Evolutionary conservation across 2,797 vertebrate species (phyloP).

Genomic region (Alectoris magna): DNA sequence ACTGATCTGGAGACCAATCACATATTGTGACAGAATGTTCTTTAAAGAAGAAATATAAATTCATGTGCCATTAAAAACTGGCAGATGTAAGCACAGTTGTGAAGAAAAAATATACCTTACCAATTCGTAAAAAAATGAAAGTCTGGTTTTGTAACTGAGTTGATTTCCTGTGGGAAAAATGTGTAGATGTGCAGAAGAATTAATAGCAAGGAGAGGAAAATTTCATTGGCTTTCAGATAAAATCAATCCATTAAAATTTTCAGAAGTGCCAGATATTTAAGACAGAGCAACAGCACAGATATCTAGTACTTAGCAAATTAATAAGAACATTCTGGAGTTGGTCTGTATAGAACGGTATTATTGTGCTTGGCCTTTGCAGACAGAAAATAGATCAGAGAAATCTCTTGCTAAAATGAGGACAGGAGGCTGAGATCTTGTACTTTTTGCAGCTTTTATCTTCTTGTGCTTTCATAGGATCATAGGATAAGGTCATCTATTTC

Average conservation of each 20-base stretch:
- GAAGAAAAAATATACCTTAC: background rate
- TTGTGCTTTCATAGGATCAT: background rate
- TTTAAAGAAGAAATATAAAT: background rate
- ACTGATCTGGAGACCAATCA: background rate
- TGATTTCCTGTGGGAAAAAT: background rate
- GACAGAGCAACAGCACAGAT: background rate
- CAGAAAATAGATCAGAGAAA: background rate
- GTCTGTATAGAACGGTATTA: background rate
- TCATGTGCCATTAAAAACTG: background rate
- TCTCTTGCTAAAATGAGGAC: background rate
- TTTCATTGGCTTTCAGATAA: background rate
- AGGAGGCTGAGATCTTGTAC: background rate
- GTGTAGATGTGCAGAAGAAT: background rate
- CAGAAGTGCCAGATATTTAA: background rate
- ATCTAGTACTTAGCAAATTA: background rate
- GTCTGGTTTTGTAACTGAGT: background rate
- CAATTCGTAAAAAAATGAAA: background rate
- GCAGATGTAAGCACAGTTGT: background rate
- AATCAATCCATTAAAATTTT: background rate
- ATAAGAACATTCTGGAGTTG: background rate
- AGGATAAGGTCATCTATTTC: background rate
- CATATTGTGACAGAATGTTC: background rate
- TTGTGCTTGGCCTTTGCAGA: accelerated
- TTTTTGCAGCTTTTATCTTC: background rate
- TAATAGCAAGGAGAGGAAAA: background rate